phyloP scores from a whole-genome alignment of 2,113 vertebrate genomes.

The Ahaetulla prasina region DNA sequence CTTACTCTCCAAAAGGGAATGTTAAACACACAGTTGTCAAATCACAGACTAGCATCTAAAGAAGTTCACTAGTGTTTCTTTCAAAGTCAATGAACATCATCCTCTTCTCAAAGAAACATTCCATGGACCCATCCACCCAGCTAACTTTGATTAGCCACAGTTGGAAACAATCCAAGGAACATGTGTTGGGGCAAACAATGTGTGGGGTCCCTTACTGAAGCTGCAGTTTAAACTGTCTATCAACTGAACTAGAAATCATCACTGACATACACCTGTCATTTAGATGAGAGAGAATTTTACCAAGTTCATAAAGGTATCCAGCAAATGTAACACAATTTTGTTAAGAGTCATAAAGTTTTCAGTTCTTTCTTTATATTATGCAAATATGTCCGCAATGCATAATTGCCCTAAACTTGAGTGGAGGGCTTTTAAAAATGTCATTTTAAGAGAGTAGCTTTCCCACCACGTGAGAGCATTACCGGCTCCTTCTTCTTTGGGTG shows the following conservation, averaged over 20 bases:
- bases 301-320: neutral
- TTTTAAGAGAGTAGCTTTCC: neutral
- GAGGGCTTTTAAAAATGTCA: neutral
- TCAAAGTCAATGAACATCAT: neutral
- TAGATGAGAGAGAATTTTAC: neutral
- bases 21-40: neutral
- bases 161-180: neutral
- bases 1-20: neutral
- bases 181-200: neutral
- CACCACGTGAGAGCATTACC: neutral
- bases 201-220: neutral
- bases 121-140: neutral
- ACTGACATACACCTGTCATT: neutral
- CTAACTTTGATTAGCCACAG: neutral
- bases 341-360: neutral
- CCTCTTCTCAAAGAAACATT: neutral
- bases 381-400: neutral
- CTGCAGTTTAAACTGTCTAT: neutral
- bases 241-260: neutral
- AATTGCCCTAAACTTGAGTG: neutral
- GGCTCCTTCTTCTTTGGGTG: neutral
- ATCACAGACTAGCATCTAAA: neutral
- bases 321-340: neutral
- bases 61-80: neutral
- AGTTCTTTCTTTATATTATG: neutral